These are phyloP conservation scores for Aphaenogaster ashmeadi DNA, from an alignment of 1,140 invertebrate genomes.

Conservation along the genomic window DNA sequence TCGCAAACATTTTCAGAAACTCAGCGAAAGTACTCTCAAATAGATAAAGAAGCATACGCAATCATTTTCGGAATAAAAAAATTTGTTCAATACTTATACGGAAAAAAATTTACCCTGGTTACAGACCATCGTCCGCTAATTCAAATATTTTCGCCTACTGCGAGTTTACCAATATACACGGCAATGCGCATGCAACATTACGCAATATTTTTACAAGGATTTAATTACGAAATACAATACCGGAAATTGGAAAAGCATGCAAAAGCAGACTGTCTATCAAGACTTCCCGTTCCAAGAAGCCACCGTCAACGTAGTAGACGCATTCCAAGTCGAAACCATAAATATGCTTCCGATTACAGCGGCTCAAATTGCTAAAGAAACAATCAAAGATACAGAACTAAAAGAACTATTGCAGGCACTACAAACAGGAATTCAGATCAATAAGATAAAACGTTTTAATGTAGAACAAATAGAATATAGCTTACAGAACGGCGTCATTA, in stretches of 20 bases:
- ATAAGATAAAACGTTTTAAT: too few species aligned
- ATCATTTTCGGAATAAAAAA: not conserved
- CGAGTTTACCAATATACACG: slow-evolving; percentile 71
- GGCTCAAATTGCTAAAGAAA: too few species aligned
- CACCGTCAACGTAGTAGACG: too few species aligned
- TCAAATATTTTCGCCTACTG: not conserved
- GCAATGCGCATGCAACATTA: slow-evolving; percentile 79
- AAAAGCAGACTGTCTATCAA: slow-evolving; percentile 72
- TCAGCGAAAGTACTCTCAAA: not conserved
- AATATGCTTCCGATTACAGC: too few species aligned
- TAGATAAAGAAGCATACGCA: not conserved
- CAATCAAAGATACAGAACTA: too few species aligned
- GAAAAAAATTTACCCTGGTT: not conserved
- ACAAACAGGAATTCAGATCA: too few species aligned
- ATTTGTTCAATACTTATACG: not conserved
- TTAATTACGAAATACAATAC: slow-evolving; percentile 72
- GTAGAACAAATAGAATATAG: too few species aligned
- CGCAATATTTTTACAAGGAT: slow-evolving; percentile 74
- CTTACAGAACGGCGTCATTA: too few species aligned
- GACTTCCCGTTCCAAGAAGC: not conserved
- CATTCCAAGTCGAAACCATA: too few species aligned
- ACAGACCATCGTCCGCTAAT: not conserved
- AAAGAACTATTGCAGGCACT: too few species aligned
- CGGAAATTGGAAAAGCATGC: slow-evolving; percentile 33
- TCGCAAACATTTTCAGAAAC: not conserved